Percentiles rank a stretch among this genome's conserved stretches.
Evolutionary conservation across 1,140 invertebrate species (phyloP).

Genomic region (Drosophila bipectinata): DNA sequence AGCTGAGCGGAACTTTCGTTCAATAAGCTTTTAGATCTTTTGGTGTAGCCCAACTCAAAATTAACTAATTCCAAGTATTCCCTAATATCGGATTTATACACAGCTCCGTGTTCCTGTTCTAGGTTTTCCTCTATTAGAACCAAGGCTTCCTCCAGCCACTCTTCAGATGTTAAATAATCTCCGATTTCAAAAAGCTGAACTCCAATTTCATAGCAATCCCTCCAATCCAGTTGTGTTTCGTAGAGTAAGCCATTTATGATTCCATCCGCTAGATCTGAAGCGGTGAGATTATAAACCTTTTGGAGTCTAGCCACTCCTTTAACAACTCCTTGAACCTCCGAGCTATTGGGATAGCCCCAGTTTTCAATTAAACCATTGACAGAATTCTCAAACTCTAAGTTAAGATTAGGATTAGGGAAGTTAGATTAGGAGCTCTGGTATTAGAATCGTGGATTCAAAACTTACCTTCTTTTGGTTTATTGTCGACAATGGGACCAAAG

Average conservation of each 20-base stretch:
- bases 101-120: background rate
- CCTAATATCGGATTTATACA: constrained; percentile 15
- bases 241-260: constrained; percentile 23
- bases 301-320: constrained; percentile 56
- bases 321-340: constrained; percentile 52
- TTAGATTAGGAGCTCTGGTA: background rate
- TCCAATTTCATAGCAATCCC: constrained; percentile 63
- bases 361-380: constrained; percentile 3
- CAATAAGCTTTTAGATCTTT: constrained; percentile 16
- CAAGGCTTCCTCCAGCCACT: constrained; percentile 47
- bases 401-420: background rate
- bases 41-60: constrained; percentile 42
- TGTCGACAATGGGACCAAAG: constrained; percentile 1
- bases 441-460: background rate
- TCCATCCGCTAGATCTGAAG: constrained; percentile 43
- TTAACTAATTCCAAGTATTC: constrained; percentile 56
- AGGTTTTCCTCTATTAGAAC: constrained; percentile 20
- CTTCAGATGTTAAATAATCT: constrained; percentile 13
- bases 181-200: constrained; percentile 45
- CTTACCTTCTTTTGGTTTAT: constrained; percentile 31
- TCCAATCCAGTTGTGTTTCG: constrained; percentile 23
- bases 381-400: background rate
- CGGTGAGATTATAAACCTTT: constrained; percentile 48
- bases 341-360: constrained; percentile 19
- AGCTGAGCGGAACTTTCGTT: constrained; percentile 7